Conservation (phyloP, 2,797 vertebrate species). For the Chelonia mydas region DNA sequence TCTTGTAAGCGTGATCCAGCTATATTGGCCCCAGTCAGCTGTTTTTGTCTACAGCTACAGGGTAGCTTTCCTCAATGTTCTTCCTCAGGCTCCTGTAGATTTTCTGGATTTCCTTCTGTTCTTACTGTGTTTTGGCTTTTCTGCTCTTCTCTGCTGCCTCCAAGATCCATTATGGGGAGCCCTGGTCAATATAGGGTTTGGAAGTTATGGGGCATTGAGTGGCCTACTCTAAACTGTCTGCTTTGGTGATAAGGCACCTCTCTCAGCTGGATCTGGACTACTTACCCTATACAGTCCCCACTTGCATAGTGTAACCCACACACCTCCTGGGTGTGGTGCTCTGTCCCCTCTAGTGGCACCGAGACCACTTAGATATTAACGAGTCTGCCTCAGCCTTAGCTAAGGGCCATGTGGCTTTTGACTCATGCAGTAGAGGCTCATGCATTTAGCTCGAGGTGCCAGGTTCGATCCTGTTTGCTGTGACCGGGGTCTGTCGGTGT, state of each 20-base stretch:
- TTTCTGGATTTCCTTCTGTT: background rate
- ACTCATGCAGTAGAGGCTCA: too few species aligned
- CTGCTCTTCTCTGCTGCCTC: background rate
- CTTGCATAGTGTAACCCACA: too few species aligned
- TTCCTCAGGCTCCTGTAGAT: slow-evolving; percentile 15
- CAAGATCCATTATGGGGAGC: background rate
- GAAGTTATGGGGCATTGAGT: background rate
- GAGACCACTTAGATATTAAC: too few species aligned
- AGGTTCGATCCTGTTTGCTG: too few species aligned
- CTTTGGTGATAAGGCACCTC: background rate
- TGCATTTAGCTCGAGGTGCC: too few species aligned
- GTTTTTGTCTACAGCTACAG: background rate
- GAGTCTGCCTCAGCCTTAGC: too few species aligned
- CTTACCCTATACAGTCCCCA: background rate
- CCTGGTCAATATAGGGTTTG: background rate
- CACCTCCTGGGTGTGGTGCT: too few species aligned
- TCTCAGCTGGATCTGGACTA: background rate
- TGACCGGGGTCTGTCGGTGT: too few species aligned
- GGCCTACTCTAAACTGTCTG: background rate
- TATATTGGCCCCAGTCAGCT: background rate
- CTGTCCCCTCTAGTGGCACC: too few species aligned
- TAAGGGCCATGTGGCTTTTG: too few species aligned
- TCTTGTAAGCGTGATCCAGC: background rate
- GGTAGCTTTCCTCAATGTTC: background rate
- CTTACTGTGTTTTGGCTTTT: background rate